Evolutionary conservation across 2,797 vertebrate genomes (phyloP).

Genomic region (Gephyroberyx darwinii): DNA sequence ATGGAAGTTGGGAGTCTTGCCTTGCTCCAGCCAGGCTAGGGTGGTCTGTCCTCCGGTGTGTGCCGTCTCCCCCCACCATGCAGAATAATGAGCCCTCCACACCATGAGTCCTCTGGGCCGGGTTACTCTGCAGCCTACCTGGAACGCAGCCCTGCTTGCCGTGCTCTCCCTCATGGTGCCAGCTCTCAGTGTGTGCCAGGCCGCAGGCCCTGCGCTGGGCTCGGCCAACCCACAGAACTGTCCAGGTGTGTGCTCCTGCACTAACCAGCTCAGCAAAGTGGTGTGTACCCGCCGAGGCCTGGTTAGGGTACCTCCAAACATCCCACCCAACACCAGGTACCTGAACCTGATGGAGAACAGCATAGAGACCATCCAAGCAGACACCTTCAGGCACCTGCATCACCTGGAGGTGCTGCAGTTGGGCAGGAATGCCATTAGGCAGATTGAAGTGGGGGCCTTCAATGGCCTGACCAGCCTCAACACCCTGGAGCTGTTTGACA

Average conservation of each 20-base stretch:
- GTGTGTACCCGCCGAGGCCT: slow-evolving; percentile 95
- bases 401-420: slow-evolving; percentile 97
- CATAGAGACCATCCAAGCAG: slow-evolving; percentile 95
- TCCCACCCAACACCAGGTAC: slow-evolving; percentile 93
- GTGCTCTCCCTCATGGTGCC: slow-evolving; percentile 92
- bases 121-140: slow-evolving; percentile 97
- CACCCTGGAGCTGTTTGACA: slow-evolving; percentile 97
- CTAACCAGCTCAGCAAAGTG: slow-evolving; percentile 97
- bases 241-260: slow-evolving; percentile 95
- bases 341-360: slow-evolving; percentile 99
- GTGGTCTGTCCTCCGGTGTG: slow-evolving; percentile 83
- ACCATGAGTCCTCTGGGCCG: slow-evolving; percentile 99
- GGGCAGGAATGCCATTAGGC: slow-evolving; percentile 94
- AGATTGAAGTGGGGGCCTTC: slow-evolving; percentile 98
- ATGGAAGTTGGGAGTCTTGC: slow-evolving; percentile 91
- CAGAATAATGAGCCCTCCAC: slow-evolving; percentile 98
- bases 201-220: slow-evolving; percentile 80
- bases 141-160: slow-evolving; percentile 92
- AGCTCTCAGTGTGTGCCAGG: slow-evolving; percentile 89
- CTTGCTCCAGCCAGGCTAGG: slow-evolving; percentile 93
- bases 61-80: slow-evolving; percentile 89
- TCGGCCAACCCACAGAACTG: slow-evolving; percentile 91
- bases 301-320: slow-evolving; percentile 90
- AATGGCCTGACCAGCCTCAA: slow-evolving; percentile 97
- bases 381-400: slow-evolving; percentile 94